Percentiles rank a stretch among this genome's conserved stretches.
These are phyloP conservation scores for Actenoides lindsayi DNA, from an alignment of 2,113 vertebrate genomes.

Conservation along the genomic window DNA sequence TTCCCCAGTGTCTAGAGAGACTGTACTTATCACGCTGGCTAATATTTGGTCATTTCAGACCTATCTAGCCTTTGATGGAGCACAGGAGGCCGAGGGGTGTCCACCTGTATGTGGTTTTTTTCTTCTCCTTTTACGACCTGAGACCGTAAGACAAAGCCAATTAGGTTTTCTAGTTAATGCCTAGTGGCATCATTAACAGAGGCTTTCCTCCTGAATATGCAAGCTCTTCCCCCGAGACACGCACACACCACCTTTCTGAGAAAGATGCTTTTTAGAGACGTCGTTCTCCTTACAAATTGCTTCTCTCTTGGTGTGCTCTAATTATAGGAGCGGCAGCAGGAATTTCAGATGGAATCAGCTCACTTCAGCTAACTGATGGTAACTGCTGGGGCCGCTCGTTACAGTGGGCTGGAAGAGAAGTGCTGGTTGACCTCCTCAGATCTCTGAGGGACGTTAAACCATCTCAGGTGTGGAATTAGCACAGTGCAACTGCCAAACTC, in stretches of 20 bases:
- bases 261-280: background rate
- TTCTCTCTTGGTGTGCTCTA: background rate
- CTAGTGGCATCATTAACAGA: background rate
- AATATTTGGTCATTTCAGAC: background rate
- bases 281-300: background rate
- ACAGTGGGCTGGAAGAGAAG: background rate
- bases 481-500: background rate
- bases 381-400: background rate
- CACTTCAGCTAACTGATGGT: background rate
- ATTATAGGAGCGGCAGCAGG: slow-evolving; percentile 1
- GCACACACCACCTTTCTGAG: background rate
- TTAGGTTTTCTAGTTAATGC: background rate
- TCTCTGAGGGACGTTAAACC: background rate
- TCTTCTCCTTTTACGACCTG: background rate
- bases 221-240: background rate
- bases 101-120: background rate
- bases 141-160: background rate
- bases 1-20: background rate
- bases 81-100: background rate
- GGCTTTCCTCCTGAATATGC: background rate
- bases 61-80: background rate
- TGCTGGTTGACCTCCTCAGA: background rate
- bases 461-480: background rate
- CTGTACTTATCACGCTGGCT: background rate
- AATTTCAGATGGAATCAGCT: slow-evolving; percentile 22